Conservation (phyloP, 2,113 vertebrate species). For the Tachysurus vachellii region DNA sequence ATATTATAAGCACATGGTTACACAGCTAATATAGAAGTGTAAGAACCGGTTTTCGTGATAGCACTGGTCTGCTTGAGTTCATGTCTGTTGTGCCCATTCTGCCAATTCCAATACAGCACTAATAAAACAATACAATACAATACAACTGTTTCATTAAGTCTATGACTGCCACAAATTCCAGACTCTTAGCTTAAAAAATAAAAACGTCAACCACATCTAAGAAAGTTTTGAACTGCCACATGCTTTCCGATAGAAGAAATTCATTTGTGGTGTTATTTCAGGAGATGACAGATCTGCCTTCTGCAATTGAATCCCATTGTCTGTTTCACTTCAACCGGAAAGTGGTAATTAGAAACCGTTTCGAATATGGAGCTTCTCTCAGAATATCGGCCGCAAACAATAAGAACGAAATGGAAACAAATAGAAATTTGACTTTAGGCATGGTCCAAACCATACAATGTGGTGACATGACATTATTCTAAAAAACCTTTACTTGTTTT, state of each 20-base stretch:
- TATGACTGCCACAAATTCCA: background rate
- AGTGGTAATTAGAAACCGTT: background rate
- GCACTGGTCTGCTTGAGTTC: background rate
- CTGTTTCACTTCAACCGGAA: slow-evolving; percentile 5
- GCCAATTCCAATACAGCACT: background rate
- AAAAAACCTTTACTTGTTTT: background rate
- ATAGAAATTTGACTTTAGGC: background rate
- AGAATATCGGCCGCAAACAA: background rate
- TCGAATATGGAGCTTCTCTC: background rate
- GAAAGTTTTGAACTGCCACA: slow-evolving; percentile 9
- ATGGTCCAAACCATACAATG: background rate
- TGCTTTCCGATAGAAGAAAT: slow-evolving; percentile 2
- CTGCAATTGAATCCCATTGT: background rate
- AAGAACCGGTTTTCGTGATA: background rate
- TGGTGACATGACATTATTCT: background rate
- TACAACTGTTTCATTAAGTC: background rate
- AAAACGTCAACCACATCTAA: slow-evolving; percentile 1
- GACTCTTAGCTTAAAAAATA: background rate
- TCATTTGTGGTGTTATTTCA: background rate
- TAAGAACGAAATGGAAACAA: background rate
- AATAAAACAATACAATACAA: slow-evolving; percentile 7
- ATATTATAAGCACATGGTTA: background rate
- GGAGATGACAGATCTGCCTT: slow-evolving; percentile 6
- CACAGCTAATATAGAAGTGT: background rate
- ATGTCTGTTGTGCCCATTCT: background rate